Conservation (phyloP, 2,797 vertebrate genomes). For the Furcifer pardalis region DNA sequence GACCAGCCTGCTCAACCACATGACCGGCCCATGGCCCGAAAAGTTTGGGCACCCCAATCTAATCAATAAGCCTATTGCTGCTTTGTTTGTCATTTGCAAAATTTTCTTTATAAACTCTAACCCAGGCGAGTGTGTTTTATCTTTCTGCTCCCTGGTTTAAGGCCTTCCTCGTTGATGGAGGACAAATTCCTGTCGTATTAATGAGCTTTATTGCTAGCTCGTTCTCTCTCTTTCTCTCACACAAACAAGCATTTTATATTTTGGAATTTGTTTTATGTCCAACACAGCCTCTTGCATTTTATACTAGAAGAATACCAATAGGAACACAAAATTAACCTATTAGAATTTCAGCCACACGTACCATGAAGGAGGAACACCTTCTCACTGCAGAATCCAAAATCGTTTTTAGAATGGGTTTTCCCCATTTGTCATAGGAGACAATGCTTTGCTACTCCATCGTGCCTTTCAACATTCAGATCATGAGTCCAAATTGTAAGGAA, state of each 20-base stretch:
- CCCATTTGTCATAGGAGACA: neutral
- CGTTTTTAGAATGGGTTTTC: neutral
- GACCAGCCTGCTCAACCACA: too few relatives aligned
- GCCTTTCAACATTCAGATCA: neutral
- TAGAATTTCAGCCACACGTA: neutral
- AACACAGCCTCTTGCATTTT: too few relatives aligned
- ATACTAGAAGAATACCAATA: neutral
- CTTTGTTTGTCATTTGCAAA: neutral
- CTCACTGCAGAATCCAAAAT: neutral
- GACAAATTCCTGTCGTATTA: neutral
- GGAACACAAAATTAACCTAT: neutral
- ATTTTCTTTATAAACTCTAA: too few relatives aligned
- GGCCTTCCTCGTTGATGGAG: neutral
- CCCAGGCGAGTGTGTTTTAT: neutral
- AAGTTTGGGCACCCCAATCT: too few relatives aligned
- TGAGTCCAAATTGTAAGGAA: neutral
- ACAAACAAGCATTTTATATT: too few relatives aligned
- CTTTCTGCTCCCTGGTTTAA: neutral
- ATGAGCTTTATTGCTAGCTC: neutral
- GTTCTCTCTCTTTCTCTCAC: too few relatives aligned
- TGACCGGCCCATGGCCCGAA: too few relatives aligned
- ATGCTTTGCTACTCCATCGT: neutral
- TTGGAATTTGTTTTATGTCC: too few relatives aligned
- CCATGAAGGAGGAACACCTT: neutral
- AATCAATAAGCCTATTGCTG: neutral